Base-by-base conservation (phyloP, 1,140 invertebrate genomes). In the Chymomyza costata region DNA sequence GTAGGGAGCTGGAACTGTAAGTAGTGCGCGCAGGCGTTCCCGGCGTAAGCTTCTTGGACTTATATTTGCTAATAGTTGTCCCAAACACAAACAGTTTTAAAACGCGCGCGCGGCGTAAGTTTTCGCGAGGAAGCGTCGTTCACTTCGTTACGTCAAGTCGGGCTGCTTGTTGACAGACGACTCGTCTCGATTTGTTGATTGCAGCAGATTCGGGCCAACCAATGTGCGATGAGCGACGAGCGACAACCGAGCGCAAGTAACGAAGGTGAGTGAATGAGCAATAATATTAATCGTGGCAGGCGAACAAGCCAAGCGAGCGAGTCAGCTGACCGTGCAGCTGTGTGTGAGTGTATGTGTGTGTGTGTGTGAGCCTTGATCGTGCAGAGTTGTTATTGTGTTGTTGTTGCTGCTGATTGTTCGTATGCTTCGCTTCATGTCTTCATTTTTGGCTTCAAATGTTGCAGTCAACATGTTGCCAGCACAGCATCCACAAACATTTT, bases 141-240 rank as follows among this genome's bases (percentile, higher is more conserved):
- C 13, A 46, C 55, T 46, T 63, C 50, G 60, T 61, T 48, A 53
- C 73, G 68, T 80, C 65, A 71, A 76, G 67, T 70, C 73, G 71
- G 52, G 57, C 65, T 68, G 78, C 60, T 64, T 67, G 80, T 82
- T 74, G 61, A 81, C 62, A 81, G 61, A 61, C 80, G 81, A 83
- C 80, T 83, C 31, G 76, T 61, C 61, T 68, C 14, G 35, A 39
- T 48, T 57, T 52, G 52, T 63, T 21, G 50, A n/a, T n/a, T 19
- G 21, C 52, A 61, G 45, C 38, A 55, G 45, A 47, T 37, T 45
- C 61, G 45, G 43, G 28, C 31, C 49, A 54, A 50, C 50, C 32
- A 54, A 3, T 5, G 15, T 39, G 31, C n/a, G n/a, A n/a, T 44
- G 47, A 16, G 19, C 21, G 21, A 25, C 21, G 21, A 25, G 8